Conservation (phyloP, 2,113 vertebrate species). For the Mus musculus region DNA sequence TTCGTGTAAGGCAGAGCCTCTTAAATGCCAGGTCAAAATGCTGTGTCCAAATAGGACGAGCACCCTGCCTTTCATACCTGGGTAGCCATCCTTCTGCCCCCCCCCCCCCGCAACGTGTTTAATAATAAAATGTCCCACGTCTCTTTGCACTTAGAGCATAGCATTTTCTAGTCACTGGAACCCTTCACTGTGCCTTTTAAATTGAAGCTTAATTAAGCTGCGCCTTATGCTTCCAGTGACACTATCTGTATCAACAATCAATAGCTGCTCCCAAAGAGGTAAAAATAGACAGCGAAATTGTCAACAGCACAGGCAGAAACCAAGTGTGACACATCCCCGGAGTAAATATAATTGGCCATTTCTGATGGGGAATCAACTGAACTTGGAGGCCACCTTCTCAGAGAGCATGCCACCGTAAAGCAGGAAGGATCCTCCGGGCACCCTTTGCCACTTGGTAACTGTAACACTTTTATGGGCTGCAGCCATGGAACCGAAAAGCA, state of each 20-base stretch:
- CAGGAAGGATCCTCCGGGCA: fast-evolving
- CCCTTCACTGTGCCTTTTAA: not conserved
- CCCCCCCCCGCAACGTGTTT: not conserved
- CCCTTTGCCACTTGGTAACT: too few species aligned
- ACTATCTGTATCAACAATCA: not conserved
- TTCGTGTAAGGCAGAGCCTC: not conserved
- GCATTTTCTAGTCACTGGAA: not conserved
- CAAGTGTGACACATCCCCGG: not conserved
- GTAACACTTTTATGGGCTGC: not conserved
- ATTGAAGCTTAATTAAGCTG: not conserved
- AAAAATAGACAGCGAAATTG: not conserved
- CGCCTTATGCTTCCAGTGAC: not conserved
- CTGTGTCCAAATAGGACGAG: not conserved
- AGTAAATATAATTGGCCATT: not conserved
- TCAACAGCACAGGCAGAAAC: not conserved
- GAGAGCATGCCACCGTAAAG: not conserved
- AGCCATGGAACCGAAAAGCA: not conserved
- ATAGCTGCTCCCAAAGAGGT: not conserved
- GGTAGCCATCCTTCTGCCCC: not conserved
- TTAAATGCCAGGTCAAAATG: not conserved
- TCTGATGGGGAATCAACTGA: not conserved
- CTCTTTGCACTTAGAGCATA: not conserved
- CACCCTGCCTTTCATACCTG: not conserved
- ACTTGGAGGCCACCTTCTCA: not conserved
- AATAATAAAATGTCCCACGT: not conserved